Percentiles rank a stretch among this genome's conserved stretches.
Evolutionary conservation across 2,797 vertebrate genomes (phyloP).

Genomic region (Austrolebias charrua): DNA sequence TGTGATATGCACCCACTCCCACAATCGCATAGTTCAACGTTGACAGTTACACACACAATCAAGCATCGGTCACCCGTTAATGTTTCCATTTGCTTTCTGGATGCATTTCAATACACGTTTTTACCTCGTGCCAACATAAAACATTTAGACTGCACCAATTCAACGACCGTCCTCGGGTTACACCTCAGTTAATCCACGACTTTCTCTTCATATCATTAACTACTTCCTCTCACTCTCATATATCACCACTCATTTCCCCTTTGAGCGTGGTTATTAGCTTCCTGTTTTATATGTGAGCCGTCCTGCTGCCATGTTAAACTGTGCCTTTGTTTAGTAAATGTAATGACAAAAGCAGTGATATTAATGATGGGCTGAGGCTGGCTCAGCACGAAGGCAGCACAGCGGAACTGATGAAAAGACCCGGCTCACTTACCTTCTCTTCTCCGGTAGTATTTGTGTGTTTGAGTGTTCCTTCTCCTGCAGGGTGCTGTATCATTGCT

Average conservation of each 20-base stretch:
- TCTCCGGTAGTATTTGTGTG: constrained; percentile 29
- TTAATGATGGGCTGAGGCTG: constrained; percentile 70
- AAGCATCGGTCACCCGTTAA: constrained; percentile 22
- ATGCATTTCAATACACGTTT: constrained; percentile 34
- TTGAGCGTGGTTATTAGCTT: constrained; percentile 37
- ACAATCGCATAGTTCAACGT: constrained; percentile 20
- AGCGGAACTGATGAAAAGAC: constrained; percentile 77
- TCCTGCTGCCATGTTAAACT: constrained; percentile 36
- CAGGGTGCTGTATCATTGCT: constrained; percentile 65
- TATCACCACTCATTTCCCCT: constrained; percentile 22
- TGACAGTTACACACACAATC: constrained; percentile 19
- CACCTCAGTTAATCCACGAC: constrained; percentile 17
- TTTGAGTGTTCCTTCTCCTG: constrained; percentile 31
- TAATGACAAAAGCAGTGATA: constrained; percentile 64
- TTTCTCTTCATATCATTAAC: constrained; percentile 24
- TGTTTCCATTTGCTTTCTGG: constrained; percentile 35
- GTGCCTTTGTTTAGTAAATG: constrained; percentile 64
- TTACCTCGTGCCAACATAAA: too few species aligned
- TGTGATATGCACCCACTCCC: constrained; percentile 32
- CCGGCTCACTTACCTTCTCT: constrained; percentile 63
- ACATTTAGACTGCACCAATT: constrained; percentile 1
- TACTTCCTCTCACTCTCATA: constrained; percentile 18
- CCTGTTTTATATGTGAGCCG: constrained; percentile 44
- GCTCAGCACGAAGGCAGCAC: constrained; percentile 57
- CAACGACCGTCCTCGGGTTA: constrained; percentile 2